A percentile compares a stretch with the other conserved stretches of the same genome.
These are phyloP conservation scores for Empis livida DNA, from an alignment of 2,888 invertebrate species.

Conservation along the genomic window DNA sequence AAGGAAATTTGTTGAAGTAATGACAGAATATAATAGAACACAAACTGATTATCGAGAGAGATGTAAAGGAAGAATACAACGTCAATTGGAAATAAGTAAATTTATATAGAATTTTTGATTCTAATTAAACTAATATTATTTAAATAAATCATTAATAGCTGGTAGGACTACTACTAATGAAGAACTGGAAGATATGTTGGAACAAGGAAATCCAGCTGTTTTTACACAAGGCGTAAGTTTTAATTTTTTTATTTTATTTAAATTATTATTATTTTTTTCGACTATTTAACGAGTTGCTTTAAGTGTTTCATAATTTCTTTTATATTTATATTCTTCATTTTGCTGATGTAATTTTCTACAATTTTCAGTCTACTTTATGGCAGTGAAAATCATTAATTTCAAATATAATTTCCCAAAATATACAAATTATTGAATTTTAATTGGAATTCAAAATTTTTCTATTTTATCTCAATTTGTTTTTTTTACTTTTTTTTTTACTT, in stretches of 20 bases:
- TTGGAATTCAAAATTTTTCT: no score
- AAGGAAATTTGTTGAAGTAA: constrained; percentile 95
- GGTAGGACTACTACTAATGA: constrained; percentile 91
- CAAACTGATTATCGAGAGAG: constrained; percentile 96
- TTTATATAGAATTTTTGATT: constrained; percentile 14
- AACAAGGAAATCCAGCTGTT: constrained; percentile 89
- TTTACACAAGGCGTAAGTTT: constrained; percentile 78
- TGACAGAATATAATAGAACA: constrained; percentile 98
- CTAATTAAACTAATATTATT: background rate
- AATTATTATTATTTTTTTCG: no score
- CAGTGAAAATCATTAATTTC: no score
- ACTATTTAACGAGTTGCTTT: no score
- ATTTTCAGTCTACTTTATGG: no score
- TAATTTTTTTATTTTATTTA: background rate
- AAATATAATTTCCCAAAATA: no score
- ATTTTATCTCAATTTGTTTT: no score
- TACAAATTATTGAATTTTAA: no score
- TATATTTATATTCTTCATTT: no score
- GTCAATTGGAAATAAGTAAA: constrained; percentile 94
- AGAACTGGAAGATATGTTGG: constrained; percentile 92
- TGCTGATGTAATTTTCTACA: no score
- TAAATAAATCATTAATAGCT: constrained; percentile 50
- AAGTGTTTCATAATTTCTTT: no score
- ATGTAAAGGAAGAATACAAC: constrained; percentile 94
- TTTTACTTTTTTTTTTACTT: no score